Percentiles rank a stretch among this genome's conserved stretches.
phyloP scores from a whole-genome alignment of 2,113 vertebrate species.

The Nycticorax nycticorax region DNA sequence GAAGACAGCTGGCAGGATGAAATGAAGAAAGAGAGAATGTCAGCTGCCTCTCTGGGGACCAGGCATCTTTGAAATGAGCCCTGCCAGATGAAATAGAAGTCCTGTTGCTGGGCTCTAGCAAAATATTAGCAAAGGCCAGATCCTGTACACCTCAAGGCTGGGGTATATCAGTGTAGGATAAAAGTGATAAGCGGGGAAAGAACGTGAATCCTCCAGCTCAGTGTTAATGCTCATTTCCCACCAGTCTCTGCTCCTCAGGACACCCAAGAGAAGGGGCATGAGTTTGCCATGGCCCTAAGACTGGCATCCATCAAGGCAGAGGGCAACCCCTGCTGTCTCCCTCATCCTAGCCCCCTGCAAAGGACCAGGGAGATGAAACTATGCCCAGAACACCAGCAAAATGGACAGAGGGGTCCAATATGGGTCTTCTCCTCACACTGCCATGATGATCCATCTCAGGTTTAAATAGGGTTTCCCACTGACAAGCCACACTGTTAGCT shows the following conservation, averaged over 20 bases:
- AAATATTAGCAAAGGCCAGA: constrained; percentile 1
- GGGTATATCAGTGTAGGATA: neutral
- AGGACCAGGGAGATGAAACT: neutral
- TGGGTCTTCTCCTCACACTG: neutral
- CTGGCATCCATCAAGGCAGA: neutral
- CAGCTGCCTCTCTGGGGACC: constrained; percentile 1
- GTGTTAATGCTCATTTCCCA: neutral
- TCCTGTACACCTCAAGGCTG: neutral
- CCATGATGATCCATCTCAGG: neutral
- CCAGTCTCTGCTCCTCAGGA: neutral
- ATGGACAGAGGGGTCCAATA: neutral
- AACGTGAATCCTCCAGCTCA: neutral
- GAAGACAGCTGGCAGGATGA: constrained; percentile 53
- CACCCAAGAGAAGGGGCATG: neutral
- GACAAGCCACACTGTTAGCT: neutral
- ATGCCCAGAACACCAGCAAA: neutral
- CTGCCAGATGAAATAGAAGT: constrained; percentile 7
- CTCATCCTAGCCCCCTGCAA: neutral
- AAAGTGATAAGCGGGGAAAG: neutral
- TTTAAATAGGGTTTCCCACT: neutral
- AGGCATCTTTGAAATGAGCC: constrained; percentile 21
- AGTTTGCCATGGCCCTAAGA: neutral
- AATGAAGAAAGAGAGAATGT: constrained; percentile 44
- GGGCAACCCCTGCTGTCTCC: neutral
- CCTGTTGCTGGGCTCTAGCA: constrained; percentile 1